Percentiles rank a stretch among this genome's conserved stretches.
These are phyloP conservation scores for Oscheius myriophilus DNA, from an alignment of 2,888 invertebrate species.

Conservation along the genomic window DNA sequence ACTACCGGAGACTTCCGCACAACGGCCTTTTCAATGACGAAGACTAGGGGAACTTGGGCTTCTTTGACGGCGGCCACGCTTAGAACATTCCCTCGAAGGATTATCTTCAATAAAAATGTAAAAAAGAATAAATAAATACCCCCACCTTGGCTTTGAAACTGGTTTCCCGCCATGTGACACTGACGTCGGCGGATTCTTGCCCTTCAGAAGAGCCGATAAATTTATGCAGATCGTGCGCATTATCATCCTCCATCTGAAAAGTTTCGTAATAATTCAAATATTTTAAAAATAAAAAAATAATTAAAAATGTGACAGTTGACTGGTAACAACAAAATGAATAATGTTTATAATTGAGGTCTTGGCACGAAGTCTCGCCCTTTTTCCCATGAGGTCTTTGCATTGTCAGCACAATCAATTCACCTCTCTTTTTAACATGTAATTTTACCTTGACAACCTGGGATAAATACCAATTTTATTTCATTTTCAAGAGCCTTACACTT, in stretches of 20 bases:
- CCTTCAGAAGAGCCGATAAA: constrained; percentile 34
- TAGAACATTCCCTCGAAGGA: constrained; percentile 47
- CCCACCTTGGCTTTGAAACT: constrained; percentile 43
- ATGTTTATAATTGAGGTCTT: too few relatives aligned
- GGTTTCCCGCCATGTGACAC: constrained; percentile 34
- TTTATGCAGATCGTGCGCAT: constrained; percentile 67
- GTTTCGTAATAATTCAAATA: too few relatives aligned
- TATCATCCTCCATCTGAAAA: constrained; percentile 68
- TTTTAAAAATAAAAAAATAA: too few relatives aligned
- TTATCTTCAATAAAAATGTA: constrained; percentile 28
- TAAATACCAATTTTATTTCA: too few relatives aligned
- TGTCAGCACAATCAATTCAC: too few relatives aligned
- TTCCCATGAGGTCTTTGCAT: too few relatives aligned
- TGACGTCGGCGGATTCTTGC: constrained; percentile 7
- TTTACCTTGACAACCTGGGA: too few relatives aligned
- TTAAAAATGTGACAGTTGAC: too few relatives aligned
- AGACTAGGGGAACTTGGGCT: constrained; percentile 59
- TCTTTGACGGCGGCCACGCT: constrained; percentile 41
- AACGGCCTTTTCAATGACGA: constrained; percentile 59
- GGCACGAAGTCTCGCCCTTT: too few relatives aligned
- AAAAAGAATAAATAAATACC: not conserved
- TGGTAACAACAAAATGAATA: too few relatives aligned
- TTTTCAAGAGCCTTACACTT: too few relatives aligned
- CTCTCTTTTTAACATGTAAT: too few relatives aligned
- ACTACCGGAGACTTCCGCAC: constrained; percentile 41